Base-by-base conservation (phyloP, 2,113 vertebrate species). In the Morone chrysops region DNA sequence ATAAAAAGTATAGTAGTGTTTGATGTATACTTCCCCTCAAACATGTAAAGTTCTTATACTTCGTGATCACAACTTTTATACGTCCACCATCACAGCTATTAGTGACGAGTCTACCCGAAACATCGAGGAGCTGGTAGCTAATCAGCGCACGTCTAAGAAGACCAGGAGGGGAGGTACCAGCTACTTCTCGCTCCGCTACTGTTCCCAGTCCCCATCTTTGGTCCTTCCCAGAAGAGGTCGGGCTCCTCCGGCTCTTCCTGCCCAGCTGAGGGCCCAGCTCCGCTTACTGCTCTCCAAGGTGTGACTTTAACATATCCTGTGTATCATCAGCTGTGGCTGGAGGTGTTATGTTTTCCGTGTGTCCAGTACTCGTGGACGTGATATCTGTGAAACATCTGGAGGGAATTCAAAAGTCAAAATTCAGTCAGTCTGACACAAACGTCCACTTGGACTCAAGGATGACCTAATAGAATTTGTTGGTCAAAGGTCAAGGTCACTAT, bases 61-160 rank as follows among this genome's bases (percentile, higher is more conserved):
- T 80, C n/a, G 41, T 57, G 10, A 18, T 41, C 17, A 70, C 0
- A 22, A 53, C 31, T 43, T 31, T 25, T 8, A 17, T 16, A 48
- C 69, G 10, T 57, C 2, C n/a, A 0, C 9, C 2, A 1, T 80
- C 40, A 6, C 81, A 99, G 98, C 94, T 66, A 84, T 99, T 83
- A 89, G 95, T 20, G 93, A 97, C 75, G 95, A 98, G 70, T 90
- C 87, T 47, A 99, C 97, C 5, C 95, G 81, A 90, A 90, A 82
- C 5, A 96, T 99, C 1, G 94, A 96, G 82, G 90, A 86, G 61
- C 93, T 99, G 71, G 95, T 99, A 47, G 93, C 96, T 78, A 96
- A 81, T 60, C 97, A 99, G 93, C 96, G 83, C 36, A 90, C 4
- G 4, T 51, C 78, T 3, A 94, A 83, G 76, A 94, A 88, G 48